Percentiles rank a stretch among this genome's conserved stretches.
These are phyloP conservation scores for Addax nasomaculatus DNA, from an alignment of 2,113 vertebrate genomes.

Conservation along the genomic window DNA sequence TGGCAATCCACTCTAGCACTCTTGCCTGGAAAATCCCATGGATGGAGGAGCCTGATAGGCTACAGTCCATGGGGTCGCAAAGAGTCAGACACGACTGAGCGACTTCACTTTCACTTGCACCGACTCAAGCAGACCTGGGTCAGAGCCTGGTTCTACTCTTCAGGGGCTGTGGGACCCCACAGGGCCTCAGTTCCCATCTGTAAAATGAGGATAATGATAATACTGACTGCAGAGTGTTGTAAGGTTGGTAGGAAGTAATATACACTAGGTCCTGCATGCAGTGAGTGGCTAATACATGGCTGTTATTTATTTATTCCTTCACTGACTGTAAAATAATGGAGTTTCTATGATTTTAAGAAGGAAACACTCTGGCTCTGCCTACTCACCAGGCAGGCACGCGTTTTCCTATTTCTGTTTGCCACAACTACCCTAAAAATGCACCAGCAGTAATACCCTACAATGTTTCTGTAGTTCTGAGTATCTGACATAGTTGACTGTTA, in stretches of 20 bases:
- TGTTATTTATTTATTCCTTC: background rate
- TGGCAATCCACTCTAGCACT: too few species aligned
- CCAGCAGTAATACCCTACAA: background rate
- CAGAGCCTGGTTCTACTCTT: background rate
- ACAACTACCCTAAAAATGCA: background rate
- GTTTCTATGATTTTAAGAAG: background rate
- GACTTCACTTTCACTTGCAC: too few species aligned
- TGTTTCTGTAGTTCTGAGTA: background rate
- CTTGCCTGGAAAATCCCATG: too few species aligned
- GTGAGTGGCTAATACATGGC: background rate
- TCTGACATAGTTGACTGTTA: background rate
- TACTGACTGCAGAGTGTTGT: background rate
- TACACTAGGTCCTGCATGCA: background rate
- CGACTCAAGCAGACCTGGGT: background rate
- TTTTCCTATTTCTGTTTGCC: background rate
- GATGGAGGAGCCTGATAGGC: too few species aligned
- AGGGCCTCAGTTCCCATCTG: background rate
- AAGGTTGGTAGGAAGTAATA: background rate
- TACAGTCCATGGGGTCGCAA: too few species aligned
- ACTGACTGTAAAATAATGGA: background rate
- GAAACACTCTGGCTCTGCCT: background rate
- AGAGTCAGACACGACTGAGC: too few species aligned
- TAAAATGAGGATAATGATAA: background rate
- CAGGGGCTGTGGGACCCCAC: background rate
- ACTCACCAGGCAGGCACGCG: background rate